These are phyloP conservation scores for Eurosta solidaginis DNA, from an alignment of 1,140 invertebrate genomes.

Conservation along the genomic window DNA sequence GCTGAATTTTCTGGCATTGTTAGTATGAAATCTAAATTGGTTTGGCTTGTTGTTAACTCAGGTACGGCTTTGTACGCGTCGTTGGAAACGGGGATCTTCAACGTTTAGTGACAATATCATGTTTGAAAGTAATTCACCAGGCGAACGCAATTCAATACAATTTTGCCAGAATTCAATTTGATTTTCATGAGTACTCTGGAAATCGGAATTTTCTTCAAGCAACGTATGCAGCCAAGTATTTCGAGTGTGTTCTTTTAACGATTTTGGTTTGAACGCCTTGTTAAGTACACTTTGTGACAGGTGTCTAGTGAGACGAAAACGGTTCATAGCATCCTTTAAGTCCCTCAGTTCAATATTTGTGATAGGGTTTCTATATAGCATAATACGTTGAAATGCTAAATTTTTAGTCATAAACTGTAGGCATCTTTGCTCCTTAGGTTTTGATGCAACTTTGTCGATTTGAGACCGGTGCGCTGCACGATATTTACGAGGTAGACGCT, in stretches of 20 bases:
- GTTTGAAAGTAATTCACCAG: constrained; percentile 70
- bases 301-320: constrained; percentile 82
- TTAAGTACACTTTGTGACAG: constrained; percentile 71
- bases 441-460: constrained; percentile 66
- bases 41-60: constrained; percentile 35
- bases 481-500: constrained; percentile 82
- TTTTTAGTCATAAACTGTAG: constrained; percentile 49
- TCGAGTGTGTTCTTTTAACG: constrained; percentile 25
- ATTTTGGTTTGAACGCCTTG: constrained; percentile 63
- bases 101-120: constrained; percentile 76
- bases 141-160: constrained; percentile 63
- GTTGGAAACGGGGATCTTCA: constrained; percentile 79
- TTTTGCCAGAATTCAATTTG: constrained; percentile 68
- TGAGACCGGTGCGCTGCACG: constrained; percentile 72
- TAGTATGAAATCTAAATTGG: constrained; percentile 33
- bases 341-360: constrained; percentile 65
- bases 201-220: constrained; percentile 38
- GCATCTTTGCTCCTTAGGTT: constrained; percentile 27
- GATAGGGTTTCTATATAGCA: constrained; percentile 43
- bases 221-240: constrained; percentile 39
- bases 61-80: constrained; percentile 69
- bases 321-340: constrained; percentile 73
- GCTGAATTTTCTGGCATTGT: constrained; percentile 36
- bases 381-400: constrained; percentile 40
- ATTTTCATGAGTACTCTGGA: constrained; percentile 43